phyloP scores from a whole-genome alignment of 2,797 vertebrate genomes.

The Aldrovandia affinis region DNA sequence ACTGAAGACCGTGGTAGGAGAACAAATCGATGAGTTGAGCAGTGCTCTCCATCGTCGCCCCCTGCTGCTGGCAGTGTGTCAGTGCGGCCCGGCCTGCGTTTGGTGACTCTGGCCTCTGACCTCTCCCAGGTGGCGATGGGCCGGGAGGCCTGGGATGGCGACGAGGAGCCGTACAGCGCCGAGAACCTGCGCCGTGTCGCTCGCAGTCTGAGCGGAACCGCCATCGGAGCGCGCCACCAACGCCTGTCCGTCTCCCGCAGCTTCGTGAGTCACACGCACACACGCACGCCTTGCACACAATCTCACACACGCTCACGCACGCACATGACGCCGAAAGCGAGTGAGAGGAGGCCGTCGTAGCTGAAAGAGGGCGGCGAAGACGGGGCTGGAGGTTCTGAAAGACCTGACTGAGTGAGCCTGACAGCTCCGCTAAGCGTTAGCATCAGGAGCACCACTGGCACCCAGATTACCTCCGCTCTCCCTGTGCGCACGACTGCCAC shows the following conservation, averaged over 20 bases:
- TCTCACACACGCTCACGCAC: background rate
- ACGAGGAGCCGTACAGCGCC: constrained; percentile 82
- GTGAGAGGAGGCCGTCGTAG: background rate
- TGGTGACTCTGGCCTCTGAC: background rate
- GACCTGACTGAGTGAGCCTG: background rate
- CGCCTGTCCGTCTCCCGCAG: constrained; percentile 71
- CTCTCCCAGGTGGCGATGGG: background rate
- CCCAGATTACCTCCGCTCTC: background rate
- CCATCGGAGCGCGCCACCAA: constrained; percentile 73
- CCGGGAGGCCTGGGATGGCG: constrained; percentile 40
- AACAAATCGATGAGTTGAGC: constrained; percentile 21
- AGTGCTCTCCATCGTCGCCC: background rate
- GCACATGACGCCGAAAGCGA: background rate
- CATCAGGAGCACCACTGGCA: constrained; percentile 1
- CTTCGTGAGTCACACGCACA: constrained; percentile 73
- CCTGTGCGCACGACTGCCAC: background rate
- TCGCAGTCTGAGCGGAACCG: constrained; percentile 81
- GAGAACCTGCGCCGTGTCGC: constrained; percentile 85
- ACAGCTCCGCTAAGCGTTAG: background rate
- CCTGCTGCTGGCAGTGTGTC: background rate
- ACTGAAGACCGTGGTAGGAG: background rate
- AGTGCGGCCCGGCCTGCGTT: constrained; percentile 32
- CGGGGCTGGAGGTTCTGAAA: background rate
- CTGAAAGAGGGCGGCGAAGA: background rate
- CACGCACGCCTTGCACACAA: constrained; percentile 19